Base-by-base conservation (phyloP, 1,140 invertebrate species). In the Drosophila burlai region DNA sequence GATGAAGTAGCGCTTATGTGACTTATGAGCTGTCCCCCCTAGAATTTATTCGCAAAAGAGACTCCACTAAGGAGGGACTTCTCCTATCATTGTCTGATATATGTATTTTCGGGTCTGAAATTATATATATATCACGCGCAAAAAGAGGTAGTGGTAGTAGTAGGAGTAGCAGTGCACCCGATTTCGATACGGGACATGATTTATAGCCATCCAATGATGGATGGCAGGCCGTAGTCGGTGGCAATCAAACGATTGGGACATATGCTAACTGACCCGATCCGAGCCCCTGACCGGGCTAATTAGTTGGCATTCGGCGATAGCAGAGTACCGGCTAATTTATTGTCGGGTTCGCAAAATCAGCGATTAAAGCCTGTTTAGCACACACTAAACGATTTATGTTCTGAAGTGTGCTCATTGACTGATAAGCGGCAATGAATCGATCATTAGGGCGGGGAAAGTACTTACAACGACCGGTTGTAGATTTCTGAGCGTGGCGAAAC, bases 201-300 rank as follows among this genome's bases (percentile, higher is more conserved):
- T 85, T 85, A 85, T 85, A 49, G 83, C 40, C 57, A 21, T 5
- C 40, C 40, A 49, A 75, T 89, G 83, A 87, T 89, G 80, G 71
- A 87, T 87, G 83, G 80, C 80, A 77, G 42, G 13, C 58, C 31
- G 11, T 52, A 60, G 46, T 76, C 67, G 64, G 45, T 36, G 54
- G 76, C 72, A 80, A 87, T 89, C 73, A 89, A 87, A 64, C 80
- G 84, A 89, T 86, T 82, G 26, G 69, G 49, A 42, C 50, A 62
- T 57, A 77, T 81, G 69, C 40, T 76, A 68, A 73, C 79, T 66
- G 61, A 78, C 43, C 63, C 47, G n/a, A 31, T 26, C 2, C 31
- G n/a, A 43, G 49, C 49, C 49, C 29, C 46, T 73, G 36, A 40
- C 36, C 58, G 26, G 26, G 55, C 31, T 73, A 52, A 74, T 74